A percentile compares a stretch with the other conserved stretches of the same genome.
Conservation (phyloP, 2,888 invertebrate species). For the Monochamus alternatus region DNA sequence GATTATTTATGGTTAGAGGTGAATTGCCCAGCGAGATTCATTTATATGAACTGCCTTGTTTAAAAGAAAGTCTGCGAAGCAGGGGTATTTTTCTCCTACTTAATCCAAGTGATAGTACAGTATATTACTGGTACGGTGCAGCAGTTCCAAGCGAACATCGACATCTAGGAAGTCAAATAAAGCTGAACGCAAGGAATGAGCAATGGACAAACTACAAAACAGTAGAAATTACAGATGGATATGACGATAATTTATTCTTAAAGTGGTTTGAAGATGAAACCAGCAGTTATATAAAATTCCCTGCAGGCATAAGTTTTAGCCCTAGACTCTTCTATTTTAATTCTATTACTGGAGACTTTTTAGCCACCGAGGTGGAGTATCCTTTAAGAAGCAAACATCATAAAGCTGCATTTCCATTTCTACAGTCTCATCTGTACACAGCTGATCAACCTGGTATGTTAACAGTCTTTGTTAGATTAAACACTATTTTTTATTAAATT, state of each 20-base stretch:
- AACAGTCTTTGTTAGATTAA: no score
- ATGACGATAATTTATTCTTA: conserved; percentile 48
- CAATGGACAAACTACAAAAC: conserved; percentile 48
- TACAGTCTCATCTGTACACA: conserved; percentile 58
- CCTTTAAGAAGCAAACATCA: conserved; percentile 47
- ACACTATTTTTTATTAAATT: neutral
- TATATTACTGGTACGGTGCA: conserved; percentile 57
- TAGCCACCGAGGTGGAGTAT: conserved; percentile 56
- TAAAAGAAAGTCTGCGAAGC: conserved; percentile 54
- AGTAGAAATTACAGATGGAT: conserved; percentile 48
- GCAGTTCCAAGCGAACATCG: conserved; percentile 19
- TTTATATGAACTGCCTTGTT: conserved; percentile 56
- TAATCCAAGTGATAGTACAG: conserved; percentile 42
- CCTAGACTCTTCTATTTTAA: conserved; percentile 60
- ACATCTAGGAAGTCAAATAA: conserved; percentile 6
- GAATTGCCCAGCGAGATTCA: conserved; percentile 56
- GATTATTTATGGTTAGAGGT: conserved; percentile 56
- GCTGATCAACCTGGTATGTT: conserved; percentile 56
- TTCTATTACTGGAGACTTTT: conserved; percentile 54
- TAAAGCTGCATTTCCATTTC: conserved; percentile 57
- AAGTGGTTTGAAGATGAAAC: conserved; percentile 34
- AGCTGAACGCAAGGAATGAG: conserved; percentile 39
- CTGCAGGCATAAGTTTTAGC: conserved; percentile 42
- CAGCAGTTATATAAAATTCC: conserved; percentile 37
- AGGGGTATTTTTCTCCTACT: conserved; percentile 55